Base-by-base conservation (phyloP, 2,113 vertebrate species). In the Chaetodon auriga region DNA sequence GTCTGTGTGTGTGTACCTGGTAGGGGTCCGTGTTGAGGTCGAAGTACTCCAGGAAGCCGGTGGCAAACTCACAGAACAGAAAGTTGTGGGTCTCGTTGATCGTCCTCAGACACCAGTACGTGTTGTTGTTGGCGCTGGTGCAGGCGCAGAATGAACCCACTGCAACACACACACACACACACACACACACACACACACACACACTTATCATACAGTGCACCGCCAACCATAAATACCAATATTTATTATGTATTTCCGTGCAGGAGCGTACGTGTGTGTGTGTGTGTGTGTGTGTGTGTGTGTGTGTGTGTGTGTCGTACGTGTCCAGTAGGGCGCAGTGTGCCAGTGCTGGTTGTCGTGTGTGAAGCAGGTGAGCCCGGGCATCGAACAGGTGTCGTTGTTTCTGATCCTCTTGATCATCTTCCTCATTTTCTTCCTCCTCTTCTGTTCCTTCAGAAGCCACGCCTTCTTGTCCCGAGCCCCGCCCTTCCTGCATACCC, bases 281-380 rank as follows among this genome's bases (percentile, higher is more conserved):
- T 63, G 16, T 76, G n/a, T 54, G 60, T 62, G 25, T 48, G 36
- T 49, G 54, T 45, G 30, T 41, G n/a, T 53, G 38, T 54, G 61
- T 36, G 58, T 45, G 21, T 35, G 49, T 71, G 70, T 61, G 95
- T 93, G 19, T 48, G 95, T 94, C 90, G 0, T 95, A 99, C 97
- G 0, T 45, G 97, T 98, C 98, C 98, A 99, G 80, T 96, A 96
- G 0, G 98, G 97, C 0, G 97, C 94, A 0, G 97, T 99, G 90
- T 99, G 97, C 97, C 97, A 99, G 95, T 99, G 98, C 80, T 98
- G 97, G 96, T 99, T 98, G 95, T 99, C 97, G 0, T 99, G 98
- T 6, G 98, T 99, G 94, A 99, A 99, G 95, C 98, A 99, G 38
- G 98, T 99, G 77, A 99, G 97, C 8, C 97, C 98, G 0, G 90